Conservation (phyloP, 1,140 invertebrate genomes). For the Rhopalosiphum padi region DNA sequence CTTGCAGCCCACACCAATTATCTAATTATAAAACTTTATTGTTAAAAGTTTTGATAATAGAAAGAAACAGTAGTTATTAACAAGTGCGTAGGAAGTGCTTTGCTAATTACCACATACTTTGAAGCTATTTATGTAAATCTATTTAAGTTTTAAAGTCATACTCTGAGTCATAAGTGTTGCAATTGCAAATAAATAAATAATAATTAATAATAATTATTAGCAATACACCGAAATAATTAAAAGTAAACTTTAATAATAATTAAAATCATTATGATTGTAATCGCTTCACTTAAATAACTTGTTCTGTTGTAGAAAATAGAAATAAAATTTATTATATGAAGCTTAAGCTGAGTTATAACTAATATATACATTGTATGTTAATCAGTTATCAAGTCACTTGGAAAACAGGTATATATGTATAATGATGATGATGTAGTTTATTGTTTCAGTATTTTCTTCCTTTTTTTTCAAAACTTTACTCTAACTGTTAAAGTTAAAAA, state of each 20-base stretch:
- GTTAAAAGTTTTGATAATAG: neutral
- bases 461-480: neutral
- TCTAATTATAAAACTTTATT: neutral
- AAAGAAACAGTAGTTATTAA: neutral
- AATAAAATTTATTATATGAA: neutral
- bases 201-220: too few species aligned
- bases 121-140: neutral
- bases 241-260: neutral
- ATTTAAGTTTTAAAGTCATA: neutral
- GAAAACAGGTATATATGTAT: neutral
- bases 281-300: neutral
- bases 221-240: neutral
- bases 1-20: neutral
- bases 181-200: too few species aligned
- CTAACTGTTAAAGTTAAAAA: too few species aligned
- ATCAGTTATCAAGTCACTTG: neutral
- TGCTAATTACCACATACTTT: neutral
- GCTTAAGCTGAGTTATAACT: neutral
- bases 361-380: neutral
- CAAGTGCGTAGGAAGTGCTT: neutral
- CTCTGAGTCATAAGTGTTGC: neutral
- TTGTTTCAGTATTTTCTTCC: too few species aligned
- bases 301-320: neutral
- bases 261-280: neutral
- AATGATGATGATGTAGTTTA: neutral